Evolutionary conservation across 2,797 vertebrate species (phyloP).

Genomic region (Falco novaeseelandiae): DNA sequence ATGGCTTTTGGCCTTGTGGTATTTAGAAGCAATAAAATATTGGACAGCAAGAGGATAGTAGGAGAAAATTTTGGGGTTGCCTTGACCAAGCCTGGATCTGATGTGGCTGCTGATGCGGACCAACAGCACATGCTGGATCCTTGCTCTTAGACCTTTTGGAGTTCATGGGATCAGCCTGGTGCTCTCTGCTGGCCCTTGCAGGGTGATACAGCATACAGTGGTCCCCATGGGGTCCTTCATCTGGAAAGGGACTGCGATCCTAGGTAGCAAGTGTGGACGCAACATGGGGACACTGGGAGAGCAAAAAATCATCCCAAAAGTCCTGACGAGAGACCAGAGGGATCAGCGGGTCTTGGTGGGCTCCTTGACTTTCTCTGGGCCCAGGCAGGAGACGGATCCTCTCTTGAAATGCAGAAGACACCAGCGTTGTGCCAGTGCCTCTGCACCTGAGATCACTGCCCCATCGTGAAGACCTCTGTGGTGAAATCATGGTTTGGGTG

Average conservation of each 20-base stretch:
- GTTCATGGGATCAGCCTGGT: neutral
- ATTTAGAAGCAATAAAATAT: neutral
- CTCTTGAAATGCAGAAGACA: neutral
- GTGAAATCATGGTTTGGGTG: neutral
- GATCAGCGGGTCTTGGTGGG: neutral
- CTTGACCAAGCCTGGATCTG: neutral
- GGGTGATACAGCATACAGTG: neutral
- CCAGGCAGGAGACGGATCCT: neutral
- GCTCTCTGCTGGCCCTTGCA: neutral
- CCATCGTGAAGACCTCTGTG: fast-evolving
- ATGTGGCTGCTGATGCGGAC: no score
- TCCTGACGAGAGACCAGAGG: neutral
- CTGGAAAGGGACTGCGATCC: neutral
- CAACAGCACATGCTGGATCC: neutral
- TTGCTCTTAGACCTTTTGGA: neutral
- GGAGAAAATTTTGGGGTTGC: neutral
- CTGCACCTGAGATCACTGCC: neutral
- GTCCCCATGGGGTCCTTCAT: neutral
- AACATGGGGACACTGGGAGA: neutral
- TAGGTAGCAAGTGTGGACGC: neutral
- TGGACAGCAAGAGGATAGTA: neutral
- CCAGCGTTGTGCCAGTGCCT: neutral
- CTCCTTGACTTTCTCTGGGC: neutral
- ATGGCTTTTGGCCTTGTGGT: neutral
- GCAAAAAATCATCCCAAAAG: neutral